A percentile compares a stretch with the other conserved stretches of the same genome.
Evolutionary conservation across 92 coral and sea anemone species (phyloP).

Genomic region (Epizoanthus fatuus): DNA sequence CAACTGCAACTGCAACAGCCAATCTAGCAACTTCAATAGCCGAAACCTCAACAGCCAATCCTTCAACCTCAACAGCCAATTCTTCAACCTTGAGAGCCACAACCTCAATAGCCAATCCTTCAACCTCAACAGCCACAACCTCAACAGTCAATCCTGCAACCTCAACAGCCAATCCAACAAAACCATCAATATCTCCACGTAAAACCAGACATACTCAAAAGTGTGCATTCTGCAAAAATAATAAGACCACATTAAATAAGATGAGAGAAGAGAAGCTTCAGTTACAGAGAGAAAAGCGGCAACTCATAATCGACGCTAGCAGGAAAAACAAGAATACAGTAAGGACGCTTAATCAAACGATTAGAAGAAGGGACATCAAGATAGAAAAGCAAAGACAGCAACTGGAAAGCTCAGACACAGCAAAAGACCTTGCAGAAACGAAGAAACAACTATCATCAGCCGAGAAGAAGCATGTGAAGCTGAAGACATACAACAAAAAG

Average conservation of each 20-base stretch:
- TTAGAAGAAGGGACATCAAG: not conserved
- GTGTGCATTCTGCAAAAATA: not conserved
- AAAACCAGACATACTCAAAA: conserved; percentile 4
- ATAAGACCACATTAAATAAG: not conserved
- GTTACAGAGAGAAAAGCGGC: not conserved
- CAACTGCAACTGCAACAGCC: too few relatives aligned
- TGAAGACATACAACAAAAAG: not conserved
- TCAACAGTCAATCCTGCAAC: not conserved
- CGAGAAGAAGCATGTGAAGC: not conserved
- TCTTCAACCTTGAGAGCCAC: not conserved
- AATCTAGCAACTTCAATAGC: too few relatives aligned
- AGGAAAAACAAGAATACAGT: not conserved
- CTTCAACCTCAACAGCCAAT: not conserved
- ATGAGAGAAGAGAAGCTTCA: conserved; percentile 7
- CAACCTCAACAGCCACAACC: not conserved
- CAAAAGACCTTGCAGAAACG: not conserved
- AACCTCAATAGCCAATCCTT: not conserved
- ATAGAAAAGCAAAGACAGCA: not conserved
- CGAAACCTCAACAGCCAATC: too few relatives aligned
- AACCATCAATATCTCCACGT: conserved; percentile 9
- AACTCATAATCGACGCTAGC: not conserved
- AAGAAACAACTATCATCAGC: not conserved
- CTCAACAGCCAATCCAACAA: not conserved
- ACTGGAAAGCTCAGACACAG: not conserved
- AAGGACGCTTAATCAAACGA: not conserved